phyloP scores from a whole-genome alignment of 2,797 vertebrate genomes.

The Anguilla pacifica region DNA sequence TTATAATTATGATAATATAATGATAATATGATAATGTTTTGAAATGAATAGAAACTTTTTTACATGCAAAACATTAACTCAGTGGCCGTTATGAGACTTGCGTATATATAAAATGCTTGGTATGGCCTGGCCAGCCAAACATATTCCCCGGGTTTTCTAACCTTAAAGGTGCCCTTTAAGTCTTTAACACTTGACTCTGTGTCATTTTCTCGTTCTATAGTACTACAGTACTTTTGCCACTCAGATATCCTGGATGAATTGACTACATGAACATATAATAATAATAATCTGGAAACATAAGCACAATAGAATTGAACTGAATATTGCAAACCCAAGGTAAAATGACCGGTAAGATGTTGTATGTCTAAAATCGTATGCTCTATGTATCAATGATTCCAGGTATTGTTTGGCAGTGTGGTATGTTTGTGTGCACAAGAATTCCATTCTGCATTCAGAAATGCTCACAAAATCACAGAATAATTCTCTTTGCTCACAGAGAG shows the following conservation, averaged over 20 bases:
- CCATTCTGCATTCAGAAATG: not conserved
- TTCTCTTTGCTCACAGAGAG: not conserved
- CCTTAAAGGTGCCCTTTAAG: not conserved
- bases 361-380: not conserved
- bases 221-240: not conserved
- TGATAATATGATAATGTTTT: not conserved
- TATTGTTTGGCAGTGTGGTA: not conserved
- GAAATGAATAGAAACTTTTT: not conserved
- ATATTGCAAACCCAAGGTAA: not conserved
- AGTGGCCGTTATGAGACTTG: not conserved
- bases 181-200: not conserved
- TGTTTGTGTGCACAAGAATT: not conserved
- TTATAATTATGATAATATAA: too few relatives aligned
- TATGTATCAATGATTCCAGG: not conserved
- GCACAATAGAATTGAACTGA: not conserved
- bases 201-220: not conserved
- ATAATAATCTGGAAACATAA: not conserved
- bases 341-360: not conserved
- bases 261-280: not conserved
- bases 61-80: not conserved
- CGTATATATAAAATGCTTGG: not conserved
- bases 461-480: not conserved
- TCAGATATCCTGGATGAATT: not conserved
- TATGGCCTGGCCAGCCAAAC: not conserved
- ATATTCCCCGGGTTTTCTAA: not conserved